Evolutionary conservation across 2,113 vertebrate species (phyloP).

Genomic region (Catharus minimus): DNA sequence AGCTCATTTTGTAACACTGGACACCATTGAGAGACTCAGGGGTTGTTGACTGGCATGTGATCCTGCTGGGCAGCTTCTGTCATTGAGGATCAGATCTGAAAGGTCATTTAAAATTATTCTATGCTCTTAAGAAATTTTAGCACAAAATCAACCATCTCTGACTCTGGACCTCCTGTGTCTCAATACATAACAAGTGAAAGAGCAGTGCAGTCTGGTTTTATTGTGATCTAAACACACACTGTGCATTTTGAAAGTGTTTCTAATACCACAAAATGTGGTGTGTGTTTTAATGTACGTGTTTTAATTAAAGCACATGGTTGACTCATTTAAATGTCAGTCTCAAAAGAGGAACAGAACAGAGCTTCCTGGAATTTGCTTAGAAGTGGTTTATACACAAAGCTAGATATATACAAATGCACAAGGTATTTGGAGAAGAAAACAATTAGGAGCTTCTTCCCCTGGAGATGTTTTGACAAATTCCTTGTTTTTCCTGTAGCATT

Average conservation of each 20-base stretch:
- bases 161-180: background rate
- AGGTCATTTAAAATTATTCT: background rate
- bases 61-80: background rate
- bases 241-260: background rate
- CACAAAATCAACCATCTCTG: background rate
- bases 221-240: background rate
- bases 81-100: background rate
- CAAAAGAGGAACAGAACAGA: background rate
- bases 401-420: background rate
- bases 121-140: background rate
- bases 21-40: accelerated
- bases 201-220: background rate
- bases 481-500: background rate
- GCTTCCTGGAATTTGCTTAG: background rate
- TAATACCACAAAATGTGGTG: background rate
- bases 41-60: background rate
- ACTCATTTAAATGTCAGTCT: background rate
- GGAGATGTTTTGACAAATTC: background rate
- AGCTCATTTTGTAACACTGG: background rate
- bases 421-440: background rate
- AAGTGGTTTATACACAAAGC: background rate
- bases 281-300: background rate
- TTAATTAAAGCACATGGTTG: background rate
- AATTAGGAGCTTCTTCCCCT: background rate
- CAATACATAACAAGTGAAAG: accelerated